Evolutionary conservation across 2,888 invertebrate genomes (phyloP), one percentile per base, ranked within the genome.

Genomic region (Amitus sp.): DNA sequence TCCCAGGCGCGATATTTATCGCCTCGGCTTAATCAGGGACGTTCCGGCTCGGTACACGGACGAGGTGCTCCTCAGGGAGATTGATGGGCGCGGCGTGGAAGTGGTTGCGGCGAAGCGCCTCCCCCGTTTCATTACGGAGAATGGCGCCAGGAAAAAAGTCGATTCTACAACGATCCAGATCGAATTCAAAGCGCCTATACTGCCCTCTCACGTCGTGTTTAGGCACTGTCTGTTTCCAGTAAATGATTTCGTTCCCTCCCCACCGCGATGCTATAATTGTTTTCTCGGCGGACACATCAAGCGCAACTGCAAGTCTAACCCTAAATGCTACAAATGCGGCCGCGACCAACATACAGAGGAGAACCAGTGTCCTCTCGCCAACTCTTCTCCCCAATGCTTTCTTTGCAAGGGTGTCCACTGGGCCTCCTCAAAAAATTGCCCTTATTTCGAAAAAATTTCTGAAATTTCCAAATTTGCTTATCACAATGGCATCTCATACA

Each of bases 371-470:
- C 5, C 4, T 6, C 27, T 4, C 5, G 27, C 27, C 9, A 9
- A 27, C 4, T 27, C 27, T 27, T 27, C 27, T 27, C 27, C 27
- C 4, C 9, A 4, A 6, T 47, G 47, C n/a, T 2, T 47, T 1
- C 15, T 18, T 34, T 47, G 47, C 33, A 10, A 17, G 19, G 19
- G 19, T 1, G 4, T 3, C 12, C 47, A 47, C 19, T 33, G 33
- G 34, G 47, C 23, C 9, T 30, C 30, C 30, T 33, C 12, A 7
- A 47, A 47, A 18, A 33, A 34, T 2, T 47, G 47, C 20, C 3
- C 17, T 2, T 2, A 7, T 9, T 47, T 27, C 27, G 9, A 27
- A 27, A 27, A 9, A 27, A 27, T 27, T 9, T 27, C 27, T 6
- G 27, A 27, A 27, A 27, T 27, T 6, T 27, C 27, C 9, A 27